Conservation (phyloP, 1,140 invertebrate species). For the Elymnias hypermnestra region DNA sequence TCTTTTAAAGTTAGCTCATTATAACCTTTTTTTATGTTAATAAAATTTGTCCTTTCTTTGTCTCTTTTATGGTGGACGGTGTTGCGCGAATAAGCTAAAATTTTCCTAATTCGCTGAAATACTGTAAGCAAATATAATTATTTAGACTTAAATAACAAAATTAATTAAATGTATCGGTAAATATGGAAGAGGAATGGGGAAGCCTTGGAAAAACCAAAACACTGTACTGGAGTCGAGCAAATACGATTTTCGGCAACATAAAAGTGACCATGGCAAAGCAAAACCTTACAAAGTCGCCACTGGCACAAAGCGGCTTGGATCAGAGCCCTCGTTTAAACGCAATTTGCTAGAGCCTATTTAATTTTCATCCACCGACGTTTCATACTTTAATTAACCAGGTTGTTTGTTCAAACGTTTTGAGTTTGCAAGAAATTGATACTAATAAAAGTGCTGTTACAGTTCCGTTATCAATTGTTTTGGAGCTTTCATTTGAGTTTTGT, state of each 20-base stretch:
- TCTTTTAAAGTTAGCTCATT: too few species aligned
- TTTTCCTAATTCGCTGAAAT: too few species aligned
- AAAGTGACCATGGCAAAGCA: constrained; percentile 35
- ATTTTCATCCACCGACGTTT: constrained; percentile 44
- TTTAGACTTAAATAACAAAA: too few species aligned
- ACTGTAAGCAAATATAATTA: too few species aligned
- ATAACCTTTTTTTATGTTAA: too few species aligned
- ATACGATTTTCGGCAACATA: constrained; percentile 24
- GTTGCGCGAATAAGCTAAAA: too few species aligned
- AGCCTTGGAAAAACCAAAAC: neutral
- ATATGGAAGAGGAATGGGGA: neutral
- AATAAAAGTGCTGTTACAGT: constrained; percentile 25
- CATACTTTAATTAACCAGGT: constrained; percentile 56
- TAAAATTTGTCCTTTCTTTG: too few species aligned
- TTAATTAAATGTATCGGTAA: constrained; percentile 3
- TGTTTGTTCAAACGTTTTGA: constrained; percentile 39
- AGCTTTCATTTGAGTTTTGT: neutral
- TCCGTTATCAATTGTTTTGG: constrained; percentile 5
- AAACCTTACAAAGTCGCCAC: constrained; percentile 37
- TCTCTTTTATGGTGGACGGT: too few species aligned
- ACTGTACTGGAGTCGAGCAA: constrained; percentile 8
- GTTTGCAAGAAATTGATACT: constrained; percentile 39
- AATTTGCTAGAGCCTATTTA: constrained; percentile 57
- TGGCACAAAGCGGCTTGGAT: constrained; percentile 32
- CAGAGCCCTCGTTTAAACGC: constrained; percentile 38